Evolutionary conservation across 2,888 invertebrate species (phyloP).

Genomic region (Arrhopalites spinosus): DNA sequence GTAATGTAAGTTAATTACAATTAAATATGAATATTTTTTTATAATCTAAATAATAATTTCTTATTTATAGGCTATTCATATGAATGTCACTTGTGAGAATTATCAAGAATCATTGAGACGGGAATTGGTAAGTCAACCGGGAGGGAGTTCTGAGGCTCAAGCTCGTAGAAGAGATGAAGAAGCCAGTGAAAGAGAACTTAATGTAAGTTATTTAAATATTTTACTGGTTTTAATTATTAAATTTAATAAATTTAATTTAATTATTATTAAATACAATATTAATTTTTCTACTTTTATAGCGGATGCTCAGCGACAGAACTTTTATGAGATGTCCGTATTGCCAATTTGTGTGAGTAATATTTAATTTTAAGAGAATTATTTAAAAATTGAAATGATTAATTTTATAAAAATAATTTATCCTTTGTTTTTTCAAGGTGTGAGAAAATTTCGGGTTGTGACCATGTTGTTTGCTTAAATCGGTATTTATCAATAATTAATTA

Average conservation of each 20-base stretch:
- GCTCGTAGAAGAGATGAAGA: background rate
- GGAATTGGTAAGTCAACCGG: background rate
- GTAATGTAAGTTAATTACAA: too few relatives aligned
- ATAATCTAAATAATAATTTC: background rate
- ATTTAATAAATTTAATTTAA: too few relatives aligned
- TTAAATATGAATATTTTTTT: too few relatives aligned
- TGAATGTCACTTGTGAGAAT: background rate
- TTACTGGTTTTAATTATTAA: too few relatives aligned
- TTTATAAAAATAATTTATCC: too few relatives aligned
- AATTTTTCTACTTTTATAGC: background rate
- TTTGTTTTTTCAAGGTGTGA: too few relatives aligned
- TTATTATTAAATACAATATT: too few relatives aligned
- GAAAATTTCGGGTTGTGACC: slow-evolving; percentile 16
- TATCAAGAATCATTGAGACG: slow-evolving; percentile 3
- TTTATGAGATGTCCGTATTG: slow-evolving; percentile 20
- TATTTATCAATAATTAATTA: too few relatives aligned
- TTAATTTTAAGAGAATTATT: too few relatives aligned
- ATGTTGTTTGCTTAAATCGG: slow-evolving; percentile 6
- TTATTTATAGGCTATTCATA: background rate
- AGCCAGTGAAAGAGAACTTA: background rate
- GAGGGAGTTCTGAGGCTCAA: too few relatives aligned
- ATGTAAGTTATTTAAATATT: background rate
- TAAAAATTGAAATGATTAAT: too few relatives aligned
- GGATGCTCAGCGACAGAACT: background rate
- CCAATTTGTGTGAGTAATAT: too few relatives aligned